phyloP scores from a whole-genome alignment of 1,140 invertebrate genomes.

The Coelopa frigida region DNA sequence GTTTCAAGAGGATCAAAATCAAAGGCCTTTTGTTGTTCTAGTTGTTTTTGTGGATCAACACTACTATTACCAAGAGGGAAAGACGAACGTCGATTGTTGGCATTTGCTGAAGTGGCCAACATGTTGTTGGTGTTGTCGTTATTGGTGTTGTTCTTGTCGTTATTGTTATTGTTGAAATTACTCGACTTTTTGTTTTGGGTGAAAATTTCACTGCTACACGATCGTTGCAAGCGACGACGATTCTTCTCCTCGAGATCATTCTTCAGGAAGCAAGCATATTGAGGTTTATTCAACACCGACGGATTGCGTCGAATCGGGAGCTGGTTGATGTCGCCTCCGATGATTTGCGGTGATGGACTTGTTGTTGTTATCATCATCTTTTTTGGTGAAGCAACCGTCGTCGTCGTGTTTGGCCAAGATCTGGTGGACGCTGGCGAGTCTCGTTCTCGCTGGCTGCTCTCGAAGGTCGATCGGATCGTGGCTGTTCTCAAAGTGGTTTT shows the following conservation, averaged over 20 bases:
- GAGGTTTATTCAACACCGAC: conserved; percentile 34
- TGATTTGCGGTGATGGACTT: too few relatives aligned
- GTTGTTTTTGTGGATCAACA: neutral
- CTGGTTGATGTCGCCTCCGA: neutral
- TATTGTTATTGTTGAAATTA: neutral
- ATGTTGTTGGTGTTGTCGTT: conserved; percentile 12
- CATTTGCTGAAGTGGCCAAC: too few relatives aligned
- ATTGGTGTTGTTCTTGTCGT: neutral
- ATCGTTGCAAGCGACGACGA: conserved; percentile 9
- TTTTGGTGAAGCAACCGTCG: too few relatives aligned
- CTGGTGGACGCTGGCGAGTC: too few relatives aligned
- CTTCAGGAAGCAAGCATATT: conserved; percentile 38
- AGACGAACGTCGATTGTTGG: conserved; percentile 27
- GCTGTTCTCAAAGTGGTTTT: too few relatives aligned
- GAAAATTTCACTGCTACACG: conserved; percentile 18
- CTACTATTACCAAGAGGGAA: conserved; percentile 19
- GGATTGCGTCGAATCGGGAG: conserved; percentile 3
- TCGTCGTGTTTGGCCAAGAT: too few relatives aligned
- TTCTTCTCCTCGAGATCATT: conserved; percentile 24
- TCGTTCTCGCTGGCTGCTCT: too few relatives aligned
- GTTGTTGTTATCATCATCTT: too few relatives aligned
- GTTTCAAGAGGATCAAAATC: neutral
- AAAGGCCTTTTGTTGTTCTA: neutral
- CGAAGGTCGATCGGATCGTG: too few relatives aligned
- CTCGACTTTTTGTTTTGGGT: too few relatives aligned